Percentiles rank a stretch among this genome's conserved stretches.
Conservation (phyloP, 2,113 vertebrate species). For the Kryptolebias marmoratus region DNA sequence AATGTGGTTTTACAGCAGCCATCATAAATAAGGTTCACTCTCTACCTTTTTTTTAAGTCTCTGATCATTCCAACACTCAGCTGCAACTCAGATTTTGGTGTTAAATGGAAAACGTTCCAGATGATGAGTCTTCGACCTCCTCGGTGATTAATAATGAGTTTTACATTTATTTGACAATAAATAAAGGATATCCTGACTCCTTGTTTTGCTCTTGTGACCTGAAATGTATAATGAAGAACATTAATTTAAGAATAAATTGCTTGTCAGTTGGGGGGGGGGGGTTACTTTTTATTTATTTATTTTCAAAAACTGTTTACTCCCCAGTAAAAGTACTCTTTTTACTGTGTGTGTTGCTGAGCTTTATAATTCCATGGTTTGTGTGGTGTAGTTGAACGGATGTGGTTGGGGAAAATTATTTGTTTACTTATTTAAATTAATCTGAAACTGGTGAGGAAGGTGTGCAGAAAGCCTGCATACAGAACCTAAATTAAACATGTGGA, state of each 20-base stretch:
- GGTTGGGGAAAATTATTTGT: too few species aligned
- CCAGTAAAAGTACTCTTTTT: too few species aligned
- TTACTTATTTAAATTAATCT: too few species aligned
- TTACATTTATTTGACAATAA: conserved; percentile 33
- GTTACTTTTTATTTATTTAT: background rate
- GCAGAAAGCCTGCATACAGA: too few species aligned
- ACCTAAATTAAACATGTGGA: too few species aligned
- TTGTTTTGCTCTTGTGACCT: background rate
- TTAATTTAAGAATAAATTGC: background rate
- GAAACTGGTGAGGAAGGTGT: too few species aligned
- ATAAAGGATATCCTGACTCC: conserved; percentile 15
- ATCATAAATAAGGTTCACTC: background rate
- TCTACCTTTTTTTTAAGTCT: background rate
- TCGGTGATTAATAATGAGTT: conserved; percentile 1
- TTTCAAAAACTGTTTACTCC: too few species aligned
- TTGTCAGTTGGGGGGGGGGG: background rate
- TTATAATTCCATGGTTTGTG: background rate
- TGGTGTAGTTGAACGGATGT: too few species aligned
- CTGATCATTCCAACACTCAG: background rate
- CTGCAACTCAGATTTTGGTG: conserved; percentile 1
- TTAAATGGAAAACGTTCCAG: background rate
- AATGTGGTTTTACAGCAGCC: background rate
- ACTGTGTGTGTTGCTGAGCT: background rate
- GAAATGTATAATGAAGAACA: background rate
- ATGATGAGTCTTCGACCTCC: conserved; percentile 9